Evolutionary conservation across 2,113 vertebrate species (phyloP), one percentile per base, ranked within the genome.

Genomic region (Thinocorus orbignyianus): DNA sequence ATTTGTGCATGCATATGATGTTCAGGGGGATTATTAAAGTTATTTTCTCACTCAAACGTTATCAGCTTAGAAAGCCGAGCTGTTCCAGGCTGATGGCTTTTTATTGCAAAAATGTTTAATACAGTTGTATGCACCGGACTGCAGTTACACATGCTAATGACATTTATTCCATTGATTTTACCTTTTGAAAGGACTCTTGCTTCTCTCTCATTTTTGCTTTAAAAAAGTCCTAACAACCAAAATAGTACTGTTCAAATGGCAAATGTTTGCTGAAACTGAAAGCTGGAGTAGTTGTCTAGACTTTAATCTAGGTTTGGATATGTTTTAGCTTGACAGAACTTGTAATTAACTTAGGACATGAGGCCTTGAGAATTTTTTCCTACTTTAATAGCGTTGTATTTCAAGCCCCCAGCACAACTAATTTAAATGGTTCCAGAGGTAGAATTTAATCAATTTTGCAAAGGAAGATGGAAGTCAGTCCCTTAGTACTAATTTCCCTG

Each of bases 41-140:
- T 93, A 93, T 96, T 97, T 96, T 94, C 96, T 96, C 91, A 85
- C 88, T 94, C 35, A 91, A 96, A 87, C 77, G 31, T 93, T 96
- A 94, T 94, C 93, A 96, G 58, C 83, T 96, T 88, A 93, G 93
- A 92, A 92, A 95, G 69, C 52, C 0, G 19, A 93, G 83, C 78
- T 89, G 81, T 95, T 96, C 70, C 89, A 89, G 49, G 41, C 65
- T 0, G 0, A 65, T 79, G 83, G 72, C 4, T 91, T 93, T 72
- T 88, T 82, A 76, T 69, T 94, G 86, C 73, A 79, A 82, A 86
- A 88, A 79, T 87, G 11, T 84, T 94, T 94, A 86, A 89, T 72
- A 73, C 54, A 87, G 51, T 61, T 0, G 0, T 85, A 76, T n/a
- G 65, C 25, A 89, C 17, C 49, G 90, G 72, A 13, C 33, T 71